Base-by-base conservation (phyloP, 2,797 vertebrate genomes). In the Oreochromis mossambicus region DNA sequence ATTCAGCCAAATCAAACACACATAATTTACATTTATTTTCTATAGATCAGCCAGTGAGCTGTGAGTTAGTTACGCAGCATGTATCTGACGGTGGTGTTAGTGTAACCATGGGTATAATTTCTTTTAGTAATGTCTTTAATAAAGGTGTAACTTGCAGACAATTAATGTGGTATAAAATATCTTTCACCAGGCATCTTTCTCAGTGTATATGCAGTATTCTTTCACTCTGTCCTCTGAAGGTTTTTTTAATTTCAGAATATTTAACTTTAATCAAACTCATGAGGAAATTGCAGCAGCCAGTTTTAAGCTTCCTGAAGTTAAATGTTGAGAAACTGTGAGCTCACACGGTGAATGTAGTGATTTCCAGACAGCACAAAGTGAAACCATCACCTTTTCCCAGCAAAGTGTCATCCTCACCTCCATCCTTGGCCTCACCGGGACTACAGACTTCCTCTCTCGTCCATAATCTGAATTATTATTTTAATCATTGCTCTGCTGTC, bases 401-500 rank as follows among this genome's bases (percentile, higher is more conserved):
- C 77, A 21, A 85, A 58, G 63, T 32, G 14, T 2, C 13, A 73
- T n/a, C 14, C 29, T 43, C 5, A 10, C 9, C 68, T 88, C 48
- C 36, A 14, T 76, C n/a, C 56, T 38, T 46, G 29, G 34, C 52
- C 41, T 86, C 68, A 14, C n/a, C 3, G 43, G 21, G 29, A 26
- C n/a, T 24, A 19, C 48, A n/a, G 48, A 26, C 85, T 70, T 83
- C 86, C 55, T 81, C 73, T 68, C 75, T 43, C 2, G 3, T 78
- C 58, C 73, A 68, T 3, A 52, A 13, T 75, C 76, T 83, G 87
- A 87, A 75, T 89, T 52, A 88, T 88, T 48, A 66, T 81, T 85
- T 85, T 87, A 88, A 89, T 89, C 77, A 58, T 50, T 1, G 70
- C 80, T 15, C 17, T 8, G 14, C 66, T 56, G 51, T 79, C 81